phyloP scores from a whole-genome alignment of 2,113 vertebrate genomes.

The Ia io region DNA sequence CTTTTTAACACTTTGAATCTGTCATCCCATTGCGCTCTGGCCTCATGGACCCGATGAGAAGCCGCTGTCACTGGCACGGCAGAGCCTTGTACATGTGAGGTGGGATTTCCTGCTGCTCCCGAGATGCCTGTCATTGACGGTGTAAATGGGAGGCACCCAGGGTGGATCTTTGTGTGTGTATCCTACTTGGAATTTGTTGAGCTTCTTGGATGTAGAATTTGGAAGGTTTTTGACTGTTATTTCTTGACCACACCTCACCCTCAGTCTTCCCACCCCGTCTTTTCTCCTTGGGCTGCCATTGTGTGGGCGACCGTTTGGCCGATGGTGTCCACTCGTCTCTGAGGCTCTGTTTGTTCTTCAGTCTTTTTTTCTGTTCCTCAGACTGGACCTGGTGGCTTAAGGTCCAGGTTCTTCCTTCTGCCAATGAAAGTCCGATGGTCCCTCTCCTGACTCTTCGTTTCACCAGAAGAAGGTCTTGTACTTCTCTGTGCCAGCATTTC shows the following conservation, averaged over 20 bases:
- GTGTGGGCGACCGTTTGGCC: fast-evolving
- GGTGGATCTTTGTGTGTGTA: fast-evolving
- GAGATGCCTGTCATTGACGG: background rate
- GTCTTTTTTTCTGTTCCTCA: background rate
- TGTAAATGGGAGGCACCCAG: fast-evolving
- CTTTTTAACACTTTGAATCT: background rate
- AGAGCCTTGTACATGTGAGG: fast-evolving
- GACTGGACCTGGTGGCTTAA: background rate
- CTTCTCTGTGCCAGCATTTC: background rate
- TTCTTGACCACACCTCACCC: too few species aligned
- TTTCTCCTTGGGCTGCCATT: fast-evolving
- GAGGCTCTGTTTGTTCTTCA: background rate
- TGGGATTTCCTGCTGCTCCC: background rate
- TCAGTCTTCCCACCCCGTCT: background rate
- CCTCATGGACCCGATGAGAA: background rate
- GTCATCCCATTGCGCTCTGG: background rate
- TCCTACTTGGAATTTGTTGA: background rate
- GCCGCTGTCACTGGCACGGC: background rate
- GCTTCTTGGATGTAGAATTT: too few species aligned
- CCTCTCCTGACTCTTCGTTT: background rate
- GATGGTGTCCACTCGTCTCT: background rate
- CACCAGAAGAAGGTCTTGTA: too few species aligned
- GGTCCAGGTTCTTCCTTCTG: background rate
- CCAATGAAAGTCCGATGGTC: fast-evolving
- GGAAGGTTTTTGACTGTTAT: background rate